A percentile compares a stretch with the other conserved stretches of the same genome.
These are phyloP conservation scores for Pheosia tremula DNA, from an alignment of 2,888 invertebrate genomes.

Conservation along the genomic window DNA sequence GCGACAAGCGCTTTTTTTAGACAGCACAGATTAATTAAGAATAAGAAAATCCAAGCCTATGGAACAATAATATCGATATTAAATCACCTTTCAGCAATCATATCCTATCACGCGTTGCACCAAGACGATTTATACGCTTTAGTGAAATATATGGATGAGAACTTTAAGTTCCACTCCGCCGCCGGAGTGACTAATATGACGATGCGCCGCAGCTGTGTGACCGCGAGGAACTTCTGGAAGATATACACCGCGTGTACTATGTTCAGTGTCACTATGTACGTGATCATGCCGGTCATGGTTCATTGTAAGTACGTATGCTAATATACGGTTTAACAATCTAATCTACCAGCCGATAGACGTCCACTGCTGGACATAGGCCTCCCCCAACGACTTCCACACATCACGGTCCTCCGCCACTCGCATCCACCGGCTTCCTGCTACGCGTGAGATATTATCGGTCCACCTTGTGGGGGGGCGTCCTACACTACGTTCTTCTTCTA, in stretches of 20 bases:
- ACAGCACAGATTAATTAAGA: too few species aligned
- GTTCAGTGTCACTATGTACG: conserved; percentile 71
- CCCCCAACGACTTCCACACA: too few species aligned
- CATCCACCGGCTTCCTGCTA: too few species aligned
- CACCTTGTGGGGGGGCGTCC: too few species aligned
- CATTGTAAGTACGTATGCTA: conserved; percentile 58
- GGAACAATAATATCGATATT: background rate
- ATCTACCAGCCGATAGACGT: too few species aligned
- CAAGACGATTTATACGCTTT: conserved; percentile 61
- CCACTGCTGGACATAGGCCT: too few species aligned
- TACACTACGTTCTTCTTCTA: too few species aligned
- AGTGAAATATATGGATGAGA: conserved; percentile 56
- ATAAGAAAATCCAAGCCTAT: too few species aligned
- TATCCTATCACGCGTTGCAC: conserved; percentile 60
- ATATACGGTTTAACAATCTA: too few species aligned
- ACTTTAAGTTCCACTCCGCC: conserved; percentile 70
- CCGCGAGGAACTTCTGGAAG: conserved; percentile 62
- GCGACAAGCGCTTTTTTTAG: too few species aligned
- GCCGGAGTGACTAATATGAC: conserved; percentile 73
- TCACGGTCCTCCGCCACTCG: too few species aligned
- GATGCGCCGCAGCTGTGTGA: conserved; percentile 59
- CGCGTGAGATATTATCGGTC: too few species aligned
- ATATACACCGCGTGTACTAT: conserved; percentile 69
- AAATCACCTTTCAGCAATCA: conserved; percentile 39
- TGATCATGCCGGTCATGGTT: conserved; percentile 56